Percentiles rank a stretch among this genome's conserved stretches.
Conservation (phyloP, 2,888 invertebrate species). For the Andrena bucephala region DNA sequence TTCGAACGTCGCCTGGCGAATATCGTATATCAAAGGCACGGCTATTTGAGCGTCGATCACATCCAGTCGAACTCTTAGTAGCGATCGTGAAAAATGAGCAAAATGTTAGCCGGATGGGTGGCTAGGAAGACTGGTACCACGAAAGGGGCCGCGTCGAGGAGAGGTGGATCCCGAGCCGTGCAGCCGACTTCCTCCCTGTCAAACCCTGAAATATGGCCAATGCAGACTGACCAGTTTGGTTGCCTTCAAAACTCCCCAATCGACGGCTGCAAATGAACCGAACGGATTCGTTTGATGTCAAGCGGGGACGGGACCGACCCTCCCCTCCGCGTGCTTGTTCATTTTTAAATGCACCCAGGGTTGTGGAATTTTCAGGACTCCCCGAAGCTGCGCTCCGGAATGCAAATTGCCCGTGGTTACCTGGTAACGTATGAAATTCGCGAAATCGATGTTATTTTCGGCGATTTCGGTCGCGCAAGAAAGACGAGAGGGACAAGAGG, state of each 20-base stretch:
- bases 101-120: background rate
- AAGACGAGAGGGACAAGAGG: too few species aligned
- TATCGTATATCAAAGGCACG: background rate
- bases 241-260: slow-evolving; percentile 44
- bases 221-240: slow-evolving; percentile 19
- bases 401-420: background rate
- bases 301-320: slow-evolving; percentile 10
- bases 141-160: slow-evolving; percentile 15
- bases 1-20: background rate
- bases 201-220: slow-evolving; percentile 52
- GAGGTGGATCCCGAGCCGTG: slow-evolving; percentile 12
- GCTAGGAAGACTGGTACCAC: slow-evolving; percentile 17
- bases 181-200: slow-evolving; percentile 65
- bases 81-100: background rate
- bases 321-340: background rate
- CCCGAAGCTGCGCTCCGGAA: background rate
- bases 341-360: background rate
- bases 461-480: background rate
- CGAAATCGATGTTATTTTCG: slow-evolving; percentile 3
- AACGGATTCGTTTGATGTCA: slow-evolving; percentile 23
- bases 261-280: slow-evolving; percentile 34
- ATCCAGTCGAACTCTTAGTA: background rate
- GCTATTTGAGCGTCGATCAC: background rate
- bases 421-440: background rate
- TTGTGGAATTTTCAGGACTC: background rate